Percentiles rank a stretch among this genome's conserved stretches.
Evolutionary conservation across 2,888 invertebrate species (phyloP).

Genomic region (Ophion costatus): DNA sequence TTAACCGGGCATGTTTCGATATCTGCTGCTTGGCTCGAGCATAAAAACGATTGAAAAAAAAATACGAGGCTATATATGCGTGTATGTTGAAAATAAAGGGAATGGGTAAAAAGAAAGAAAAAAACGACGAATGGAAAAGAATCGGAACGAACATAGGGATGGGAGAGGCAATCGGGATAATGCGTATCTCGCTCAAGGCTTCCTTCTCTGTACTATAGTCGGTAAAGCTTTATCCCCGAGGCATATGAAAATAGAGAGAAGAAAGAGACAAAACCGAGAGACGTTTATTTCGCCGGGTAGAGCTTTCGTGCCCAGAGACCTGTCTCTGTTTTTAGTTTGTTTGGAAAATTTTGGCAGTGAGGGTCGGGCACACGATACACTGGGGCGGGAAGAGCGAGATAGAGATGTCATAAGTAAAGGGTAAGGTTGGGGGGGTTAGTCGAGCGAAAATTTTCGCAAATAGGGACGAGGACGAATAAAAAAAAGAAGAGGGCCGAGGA

Average conservation of each 20-base stretch:
- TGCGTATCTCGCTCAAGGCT: conserved; percentile 55
- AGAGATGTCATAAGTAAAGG: conserved; percentile 38
- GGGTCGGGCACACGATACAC: conserved; percentile 30
- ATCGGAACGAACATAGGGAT: conserved; percentile 27
- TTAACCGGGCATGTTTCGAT: no score
- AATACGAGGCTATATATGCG: background rate
- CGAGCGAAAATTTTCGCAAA: conserved; percentile 55
- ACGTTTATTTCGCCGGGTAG: conserved; percentile 58
- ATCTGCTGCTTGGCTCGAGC: no score
- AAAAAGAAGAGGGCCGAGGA: conserved; percentile 3
- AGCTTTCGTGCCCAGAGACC: conserved; percentile 24
- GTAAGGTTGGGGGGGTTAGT: conserved; percentile 36
- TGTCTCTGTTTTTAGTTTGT: conserved; percentile 44
- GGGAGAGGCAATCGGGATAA: conserved; percentile 64
- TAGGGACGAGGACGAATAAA: conserved; percentile 30
- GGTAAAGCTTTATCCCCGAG: conserved; percentile 55
- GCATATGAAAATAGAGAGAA: conserved; percentile 56
- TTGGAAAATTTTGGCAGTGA: conserved; percentile 27
- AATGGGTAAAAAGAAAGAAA: background rate
- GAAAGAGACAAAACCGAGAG: conserved; percentile 24
- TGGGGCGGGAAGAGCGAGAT: conserved; percentile 44
- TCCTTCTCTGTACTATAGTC: conserved; percentile 28
- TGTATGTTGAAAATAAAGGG: background rate
- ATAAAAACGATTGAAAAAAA: conserved; percentile 32
- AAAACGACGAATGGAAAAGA: conserved; percentile 30